Conservation (phyloP, 2,113 vertebrate species). For the Suricata suricatta region DNA sequence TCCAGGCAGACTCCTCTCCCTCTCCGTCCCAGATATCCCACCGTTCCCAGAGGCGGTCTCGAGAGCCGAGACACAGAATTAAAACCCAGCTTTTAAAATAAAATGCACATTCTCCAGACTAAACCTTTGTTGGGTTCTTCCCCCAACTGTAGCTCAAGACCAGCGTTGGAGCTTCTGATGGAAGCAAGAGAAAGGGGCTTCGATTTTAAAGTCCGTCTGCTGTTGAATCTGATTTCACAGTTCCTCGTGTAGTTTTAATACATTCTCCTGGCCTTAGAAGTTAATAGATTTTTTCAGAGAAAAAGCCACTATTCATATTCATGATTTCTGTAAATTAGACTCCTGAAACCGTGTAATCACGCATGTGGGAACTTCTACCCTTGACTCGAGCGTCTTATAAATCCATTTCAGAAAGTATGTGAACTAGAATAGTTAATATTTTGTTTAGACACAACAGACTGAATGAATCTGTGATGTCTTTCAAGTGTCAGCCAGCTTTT, state of each 20-base stretch:
- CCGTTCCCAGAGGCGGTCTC: background rate
- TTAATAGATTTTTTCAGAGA: slow-evolving; percentile 21
- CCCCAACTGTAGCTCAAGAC: background rate
- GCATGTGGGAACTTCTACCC: background rate
- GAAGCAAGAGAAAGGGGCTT: background rate
- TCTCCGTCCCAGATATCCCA: background rate
- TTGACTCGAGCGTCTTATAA: background rate
- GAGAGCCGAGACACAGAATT: background rate
- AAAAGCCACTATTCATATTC: background rate
- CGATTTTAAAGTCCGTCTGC: background rate
- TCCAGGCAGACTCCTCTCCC: background rate
- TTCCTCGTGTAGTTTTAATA: background rate
- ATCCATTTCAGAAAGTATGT: background rate
- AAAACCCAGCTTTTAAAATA: background rate
- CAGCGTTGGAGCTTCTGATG: background rate
- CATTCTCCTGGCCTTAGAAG: background rate
- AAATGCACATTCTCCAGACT: background rate
- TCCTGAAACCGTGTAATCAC: background rate
- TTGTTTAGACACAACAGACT: background rate
- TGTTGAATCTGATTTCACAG: background rate
- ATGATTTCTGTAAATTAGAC: background rate
- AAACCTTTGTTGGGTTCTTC: background rate
- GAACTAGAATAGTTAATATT: background rate
- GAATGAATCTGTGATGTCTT: background rate
- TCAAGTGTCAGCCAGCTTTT: background rate